Evolutionary conservation across 1,140 invertebrate species (phyloP), one percentile per base, ranked within the genome.

Genomic region (Panagrolaimus sp.): DNA sequence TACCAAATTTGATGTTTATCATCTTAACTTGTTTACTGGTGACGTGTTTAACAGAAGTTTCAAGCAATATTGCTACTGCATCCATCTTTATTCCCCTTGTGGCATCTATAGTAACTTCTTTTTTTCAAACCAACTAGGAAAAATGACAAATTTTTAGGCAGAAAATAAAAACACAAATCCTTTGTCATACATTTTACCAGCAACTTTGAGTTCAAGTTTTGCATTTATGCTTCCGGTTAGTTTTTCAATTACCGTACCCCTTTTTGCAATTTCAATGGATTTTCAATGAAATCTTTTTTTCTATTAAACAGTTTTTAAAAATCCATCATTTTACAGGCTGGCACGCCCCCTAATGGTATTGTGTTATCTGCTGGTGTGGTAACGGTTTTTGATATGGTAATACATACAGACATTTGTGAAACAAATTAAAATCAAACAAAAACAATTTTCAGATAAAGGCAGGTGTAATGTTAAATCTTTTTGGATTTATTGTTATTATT

Each of bases 301-400:
- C n/a, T n/a, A n/a, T n/a, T n/a, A n/a, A n/a, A n/a, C n/a, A n/a
- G n/a, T n/a, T n/a, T n/a, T n/a, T n/a, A n/a, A n/a, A n/a, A n/a
- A n/a, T n/a, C n/a, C n/a, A n/a, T n/a, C n/a, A n/a, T n/a, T n/a
- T 38, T 7, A 38, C 7, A 4, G 7, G 91, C 93, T 1, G 88
- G 89, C 20, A 90, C 90, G 1, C 92, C 92, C 5, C 93, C 93
- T n/a, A 96, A 96, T 84, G 93, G 93, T 0, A 91, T 97, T 65
- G 92, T 92, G 0, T 91, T n/a, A n/a, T 91, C 53, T 89, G 83
- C 1, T 77, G 78, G 48, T 85, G 85, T 81, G 46, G 63, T 86
- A 1, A 78, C 74, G 63, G 77, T 86, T 0, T 65, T 71, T 14
- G 85, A 86, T 43, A 86, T 86, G 74, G 23, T 51, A 20, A 51